A percentile compares a stretch with the other conserved stretches of the same genome.
Conservation (phyloP, 2,113 vertebrate genomes). For the Spheniscus mendiculus region DNA sequence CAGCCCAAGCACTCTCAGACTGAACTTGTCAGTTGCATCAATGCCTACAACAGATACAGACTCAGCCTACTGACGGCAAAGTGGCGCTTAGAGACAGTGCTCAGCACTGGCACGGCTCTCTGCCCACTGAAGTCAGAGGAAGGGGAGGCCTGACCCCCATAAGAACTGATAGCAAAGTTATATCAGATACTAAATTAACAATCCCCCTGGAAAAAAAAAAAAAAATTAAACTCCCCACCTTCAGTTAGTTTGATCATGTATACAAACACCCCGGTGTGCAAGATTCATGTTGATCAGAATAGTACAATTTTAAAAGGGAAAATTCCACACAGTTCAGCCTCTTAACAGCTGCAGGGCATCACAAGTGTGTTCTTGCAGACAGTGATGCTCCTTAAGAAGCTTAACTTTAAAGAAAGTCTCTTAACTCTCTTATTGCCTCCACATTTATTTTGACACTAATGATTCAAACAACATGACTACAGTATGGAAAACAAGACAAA, state of each 20-base stretch:
- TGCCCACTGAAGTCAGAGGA: background rate
- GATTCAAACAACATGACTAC: background rate
- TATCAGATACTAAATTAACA: background rate
- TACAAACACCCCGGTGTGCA: background rate
- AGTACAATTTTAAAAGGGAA: background rate
- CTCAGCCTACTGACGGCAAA: background rate
- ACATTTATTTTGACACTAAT: background rate
- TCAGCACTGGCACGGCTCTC: background rate
- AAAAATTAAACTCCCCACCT: too few species aligned
- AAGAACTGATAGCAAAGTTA: background rate
- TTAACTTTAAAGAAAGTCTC: background rate
- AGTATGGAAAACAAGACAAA: background rate
- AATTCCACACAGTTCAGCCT: background rate
- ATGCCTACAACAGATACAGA: rapidly evolving
- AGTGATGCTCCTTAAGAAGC: background rate
- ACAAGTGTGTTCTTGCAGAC: background rate
- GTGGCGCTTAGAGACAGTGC: rapidly evolving
- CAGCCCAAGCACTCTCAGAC: background rate
- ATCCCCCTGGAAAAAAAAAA: background rate
- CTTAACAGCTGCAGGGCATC: background rate
- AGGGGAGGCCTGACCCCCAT: background rate
- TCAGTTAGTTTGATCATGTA: background rate
- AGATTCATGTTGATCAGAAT: background rate
- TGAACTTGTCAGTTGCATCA: background rate
- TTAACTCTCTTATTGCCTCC: background rate